A percentile compares a stretch with the other conserved stretches of the same genome.
Conservation (phyloP, 2,888 invertebrate genomes). For the Acleris sparsana region DNA sequence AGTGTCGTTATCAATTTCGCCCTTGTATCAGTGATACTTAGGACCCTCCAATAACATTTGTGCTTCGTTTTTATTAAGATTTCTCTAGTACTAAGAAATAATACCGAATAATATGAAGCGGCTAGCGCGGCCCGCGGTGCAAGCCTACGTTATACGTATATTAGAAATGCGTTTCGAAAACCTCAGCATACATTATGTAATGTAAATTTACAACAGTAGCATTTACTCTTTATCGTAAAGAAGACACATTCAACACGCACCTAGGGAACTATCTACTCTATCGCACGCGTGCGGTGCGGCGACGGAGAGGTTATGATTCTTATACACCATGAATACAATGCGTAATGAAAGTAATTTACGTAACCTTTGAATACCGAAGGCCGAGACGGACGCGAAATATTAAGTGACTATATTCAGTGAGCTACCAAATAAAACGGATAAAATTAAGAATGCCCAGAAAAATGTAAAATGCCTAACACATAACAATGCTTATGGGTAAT, state of each 20-base stretch:
- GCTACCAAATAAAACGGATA: slow-evolving; percentile 36
- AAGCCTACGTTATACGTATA: slow-evolving; percentile 72
- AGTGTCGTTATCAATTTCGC: slow-evolving; percentile 72
- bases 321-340: slow-evolving; percentile 44
- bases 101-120: slow-evolving; percentile 63
- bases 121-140: slow-evolving; percentile 79
- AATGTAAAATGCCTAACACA: slow-evolving; percentile 60
- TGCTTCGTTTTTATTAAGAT: slow-evolving; percentile 67
- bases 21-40: slow-evolving; percentile 56
- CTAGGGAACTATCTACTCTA: slow-evolving; percentile 66
- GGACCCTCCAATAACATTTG: slow-evolving; percentile 76
- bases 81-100: slow-evolving; percentile 69
- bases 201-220: slow-evolving; percentile 73
- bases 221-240: slow-evolving; percentile 59
- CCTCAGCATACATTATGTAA: slow-evolving; percentile 70
- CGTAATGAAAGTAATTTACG: slow-evolving; percentile 29
- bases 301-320: slow-evolving; percentile 45
- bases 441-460: slow-evolving; percentile 51
- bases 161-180: slow-evolving; percentile 79
- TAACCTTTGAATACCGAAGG: slow-evolving; percentile 37
- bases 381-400: slow-evolving; percentile 58
- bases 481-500: slow-evolving; percentile 73
- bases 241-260: slow-evolving; percentile 78
- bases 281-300: slow-evolving; percentile 52
- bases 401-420: slow-evolving; percentile 34